Evolutionary conservation across 2,797 vertebrate species (phyloP).

Genomic region (Pseudopleuronectes americanus): DNA sequence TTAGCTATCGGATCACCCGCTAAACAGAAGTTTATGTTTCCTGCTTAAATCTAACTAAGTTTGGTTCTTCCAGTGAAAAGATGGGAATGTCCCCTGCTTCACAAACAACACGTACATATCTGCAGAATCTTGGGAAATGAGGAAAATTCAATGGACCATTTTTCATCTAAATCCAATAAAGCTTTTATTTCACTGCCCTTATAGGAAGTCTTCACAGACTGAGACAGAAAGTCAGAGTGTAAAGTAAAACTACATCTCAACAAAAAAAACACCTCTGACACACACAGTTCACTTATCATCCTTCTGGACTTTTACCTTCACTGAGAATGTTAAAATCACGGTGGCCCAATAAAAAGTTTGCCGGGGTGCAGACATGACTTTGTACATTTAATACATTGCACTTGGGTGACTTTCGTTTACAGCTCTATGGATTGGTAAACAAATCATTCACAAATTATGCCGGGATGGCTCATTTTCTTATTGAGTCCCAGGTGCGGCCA

Average conservation of each 20-base stretch:
- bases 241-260: not conserved
- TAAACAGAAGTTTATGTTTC: no score
- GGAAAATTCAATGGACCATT: not conserved
- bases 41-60: no score
- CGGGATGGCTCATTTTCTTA: slow-evolving; percentile 92
- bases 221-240: no score
- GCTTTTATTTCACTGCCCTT: not conserved
- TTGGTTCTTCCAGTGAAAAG: no score
- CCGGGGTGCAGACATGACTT: slow-evolving; percentile 52
- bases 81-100: no score
- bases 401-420: slow-evolving; percentile 77
- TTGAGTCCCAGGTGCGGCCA: slow-evolving; percentile 87
- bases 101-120: no score
- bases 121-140: not conserved
- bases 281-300: no score
- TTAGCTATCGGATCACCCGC: no score
- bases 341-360: slow-evolving; percentile 61
- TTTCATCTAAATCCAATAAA: not conserved
- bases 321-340: slow-evolving; percentile 9
- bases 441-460: slow-evolving; percentile 91
- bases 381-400: slow-evolving; percentile 75
- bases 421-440: slow-evolving; percentile 90
- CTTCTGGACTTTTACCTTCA: slow-evolving; percentile 11
- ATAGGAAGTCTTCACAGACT: not conserved
- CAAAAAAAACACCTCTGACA: not conserved